Percentiles rank a stretch among this genome's conserved stretches.
Evolutionary conservation across 1,140 invertebrate species (phyloP).

Genomic region (Eurosta solidaginis): DNA sequence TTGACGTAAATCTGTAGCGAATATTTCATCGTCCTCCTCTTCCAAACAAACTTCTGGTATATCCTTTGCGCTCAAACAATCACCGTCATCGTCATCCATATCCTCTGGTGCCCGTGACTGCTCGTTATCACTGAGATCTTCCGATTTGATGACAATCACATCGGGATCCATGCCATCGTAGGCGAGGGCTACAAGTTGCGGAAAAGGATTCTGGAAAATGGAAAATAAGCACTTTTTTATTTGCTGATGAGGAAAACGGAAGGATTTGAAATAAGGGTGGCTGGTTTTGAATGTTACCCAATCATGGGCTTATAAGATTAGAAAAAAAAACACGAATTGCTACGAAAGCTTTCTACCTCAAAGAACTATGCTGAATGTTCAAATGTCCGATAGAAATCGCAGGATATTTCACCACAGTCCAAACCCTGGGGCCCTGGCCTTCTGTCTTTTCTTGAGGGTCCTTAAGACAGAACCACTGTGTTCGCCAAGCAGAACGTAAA

Average conservation of each 20-base stretch:
- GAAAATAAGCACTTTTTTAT: background rate
- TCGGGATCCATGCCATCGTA: conserved; percentile 55
- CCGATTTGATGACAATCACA: conserved; percentile 56
- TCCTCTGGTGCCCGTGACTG: conserved; percentile 47
- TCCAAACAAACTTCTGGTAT: conserved; percentile 54
- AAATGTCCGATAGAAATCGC: too few relatives aligned
- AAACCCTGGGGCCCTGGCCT: too few relatives aligned
- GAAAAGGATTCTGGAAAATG: background rate
- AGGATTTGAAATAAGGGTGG: too few relatives aligned
- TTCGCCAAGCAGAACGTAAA: too few relatives aligned
- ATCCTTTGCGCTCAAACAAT: conserved; percentile 52
- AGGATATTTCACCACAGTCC: too few relatives aligned
- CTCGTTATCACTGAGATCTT: conserved; percentile 56
- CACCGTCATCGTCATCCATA: conserved; percentile 55
- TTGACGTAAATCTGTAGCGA: conserved; percentile 50
- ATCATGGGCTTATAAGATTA: too few relatives aligned
- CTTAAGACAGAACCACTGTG: too few relatives aligned
- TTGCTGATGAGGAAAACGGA: background rate
- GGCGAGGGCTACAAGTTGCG: conserved; percentile 27
- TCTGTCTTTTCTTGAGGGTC: too few relatives aligned
- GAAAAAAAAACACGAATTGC: too few relatives aligned
- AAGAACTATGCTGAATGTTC: too few relatives aligned
- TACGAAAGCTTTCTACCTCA: too few relatives aligned
- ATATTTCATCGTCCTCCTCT: conserved; percentile 50
- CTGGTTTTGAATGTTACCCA: too few relatives aligned